phyloP scores from a whole-genome alignment of 2,888 invertebrate species.

The Netelia melanura region DNA sequence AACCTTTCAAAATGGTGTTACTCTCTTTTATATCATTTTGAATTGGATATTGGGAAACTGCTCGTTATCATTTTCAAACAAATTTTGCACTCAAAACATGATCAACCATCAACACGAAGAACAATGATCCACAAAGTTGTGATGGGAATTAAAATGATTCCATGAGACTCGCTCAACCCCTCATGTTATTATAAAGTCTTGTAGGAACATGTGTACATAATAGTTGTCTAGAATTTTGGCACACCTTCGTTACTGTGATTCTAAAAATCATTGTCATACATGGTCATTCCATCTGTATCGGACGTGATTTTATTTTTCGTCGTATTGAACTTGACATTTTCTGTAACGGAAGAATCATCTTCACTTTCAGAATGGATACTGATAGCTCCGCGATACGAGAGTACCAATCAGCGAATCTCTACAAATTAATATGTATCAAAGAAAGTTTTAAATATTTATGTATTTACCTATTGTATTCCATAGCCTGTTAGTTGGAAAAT shows the following conservation, averaged over 20 bases:
- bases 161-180: neutral
- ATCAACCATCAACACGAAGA: no score
- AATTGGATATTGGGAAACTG: neutral
- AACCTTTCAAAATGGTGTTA: neutral
- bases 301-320: slow-evolving; percentile 43
- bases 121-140: no score
- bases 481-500: slow-evolving; percentile 91
- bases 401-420: slow-evolving; percentile 21
- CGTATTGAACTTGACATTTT: neutral
- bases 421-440: neutral
- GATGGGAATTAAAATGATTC: no score
- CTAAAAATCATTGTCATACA: slow-evolving; percentile 91
- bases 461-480: slow-evolving; percentile 87
- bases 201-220: neutral
- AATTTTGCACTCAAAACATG: neutral
- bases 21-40: no score
- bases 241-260: slow-evolving; percentile 91
- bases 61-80: neutral
- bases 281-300: slow-evolving; percentile 69
- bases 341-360: slow-evolving; percentile 75
- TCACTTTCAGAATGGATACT: slow-evolving; percentile 79
- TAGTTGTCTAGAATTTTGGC: slow-evolving; percentile 73
- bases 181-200: no score
- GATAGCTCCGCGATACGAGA: slow-evolving; percentile 66
- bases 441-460: slow-evolving; percentile 15